Conservation (phyloP, 2,888 invertebrate species). For the Octonoba sinensis region DNA sequence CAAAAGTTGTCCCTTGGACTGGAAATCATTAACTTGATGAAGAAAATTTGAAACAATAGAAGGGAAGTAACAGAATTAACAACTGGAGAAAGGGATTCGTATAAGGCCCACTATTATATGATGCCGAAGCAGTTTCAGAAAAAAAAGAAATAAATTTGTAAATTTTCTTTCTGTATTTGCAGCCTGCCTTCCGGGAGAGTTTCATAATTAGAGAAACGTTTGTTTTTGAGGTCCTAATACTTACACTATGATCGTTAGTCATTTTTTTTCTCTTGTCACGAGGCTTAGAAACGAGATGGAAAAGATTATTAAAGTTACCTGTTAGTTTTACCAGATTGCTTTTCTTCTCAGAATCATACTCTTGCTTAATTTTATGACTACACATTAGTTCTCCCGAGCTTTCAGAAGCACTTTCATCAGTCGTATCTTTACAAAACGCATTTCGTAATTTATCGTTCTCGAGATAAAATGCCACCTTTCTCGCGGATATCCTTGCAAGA, state of each 20-base stretch:
- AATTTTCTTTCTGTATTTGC: constrained; percentile 38
- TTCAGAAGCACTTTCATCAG: constrained; percentile 20
- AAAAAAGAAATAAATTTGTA: too few relatives aligned
- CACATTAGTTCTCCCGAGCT: constrained; percentile 16
- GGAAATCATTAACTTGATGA: too few relatives aligned
- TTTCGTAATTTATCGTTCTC: too few relatives aligned
- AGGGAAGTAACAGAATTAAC: too few relatives aligned
- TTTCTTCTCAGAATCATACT: constrained; percentile 26
- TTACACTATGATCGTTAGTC: constrained; percentile 26
- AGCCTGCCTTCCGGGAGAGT: constrained; percentile 42
- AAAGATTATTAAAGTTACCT: constrained; percentile 17
- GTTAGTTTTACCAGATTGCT: constrained; percentile 16
- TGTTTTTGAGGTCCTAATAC: constrained; percentile 15
- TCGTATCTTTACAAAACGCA: too few relatives aligned
- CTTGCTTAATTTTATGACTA: constrained; percentile 28
- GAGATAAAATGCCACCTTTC: too few relatives aligned
- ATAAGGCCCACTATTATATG: too few relatives aligned
- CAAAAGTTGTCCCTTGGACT: too few relatives aligned
- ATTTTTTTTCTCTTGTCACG: constrained; percentile 52
- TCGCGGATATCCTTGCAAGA: too few relatives aligned
- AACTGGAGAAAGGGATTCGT: too few relatives aligned
- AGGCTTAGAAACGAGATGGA: constrained; percentile 28
- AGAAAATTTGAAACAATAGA: too few relatives aligned
- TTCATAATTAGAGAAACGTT: constrained; percentile 25
- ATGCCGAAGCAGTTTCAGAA: too few relatives aligned